These are phyloP conservation scores for Prionace glauca DNA, from an alignment of 2,797 vertebrate species.

Conservation along the genomic window DNA sequence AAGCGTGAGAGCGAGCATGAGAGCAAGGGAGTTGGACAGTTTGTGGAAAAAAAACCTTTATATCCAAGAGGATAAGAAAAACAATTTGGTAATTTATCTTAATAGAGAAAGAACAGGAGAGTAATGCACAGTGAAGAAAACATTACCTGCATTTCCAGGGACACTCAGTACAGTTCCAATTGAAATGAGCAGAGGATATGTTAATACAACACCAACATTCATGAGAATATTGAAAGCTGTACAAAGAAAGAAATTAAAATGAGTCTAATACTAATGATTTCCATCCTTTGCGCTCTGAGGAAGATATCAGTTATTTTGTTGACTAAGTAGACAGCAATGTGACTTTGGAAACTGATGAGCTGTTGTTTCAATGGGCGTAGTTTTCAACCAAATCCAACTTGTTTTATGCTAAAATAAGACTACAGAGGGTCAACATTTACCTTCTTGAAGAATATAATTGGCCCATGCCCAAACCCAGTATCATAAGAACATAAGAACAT, in stretches of 20 bases:
- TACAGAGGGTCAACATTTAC: background rate
- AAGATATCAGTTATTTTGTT: background rate
- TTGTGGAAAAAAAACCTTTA: background rate
- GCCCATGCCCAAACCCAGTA: background rate
- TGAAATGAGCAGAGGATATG: conserved; percentile 95
- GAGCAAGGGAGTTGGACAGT: too few species aligned
- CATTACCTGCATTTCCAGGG: conserved; percentile 89
- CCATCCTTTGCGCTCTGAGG: background rate
- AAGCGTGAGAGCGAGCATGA: too few species aligned
- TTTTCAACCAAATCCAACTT: background rate
- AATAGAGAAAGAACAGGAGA: background rate
- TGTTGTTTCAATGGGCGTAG: background rate
- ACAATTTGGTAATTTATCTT: conserved; percentile 45
- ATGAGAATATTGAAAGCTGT: conserved; percentile 93
- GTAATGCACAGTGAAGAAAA: background rate
- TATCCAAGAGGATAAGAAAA: conserved; percentile 47
- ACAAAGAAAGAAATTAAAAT: conserved; percentile 40
- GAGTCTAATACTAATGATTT: conserved; percentile 1
- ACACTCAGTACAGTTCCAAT: conserved; percentile 96
- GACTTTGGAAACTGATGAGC: background rate
- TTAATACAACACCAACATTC: conserved; percentile 88
- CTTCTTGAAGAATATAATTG: background rate
- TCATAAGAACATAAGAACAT: too few species aligned
- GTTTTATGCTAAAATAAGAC: background rate
- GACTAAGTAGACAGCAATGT: background rate